Evolutionary conservation across 2,113 vertebrate genomes (phyloP).

Genomic region (Trematomus loennbergii): DNA sequence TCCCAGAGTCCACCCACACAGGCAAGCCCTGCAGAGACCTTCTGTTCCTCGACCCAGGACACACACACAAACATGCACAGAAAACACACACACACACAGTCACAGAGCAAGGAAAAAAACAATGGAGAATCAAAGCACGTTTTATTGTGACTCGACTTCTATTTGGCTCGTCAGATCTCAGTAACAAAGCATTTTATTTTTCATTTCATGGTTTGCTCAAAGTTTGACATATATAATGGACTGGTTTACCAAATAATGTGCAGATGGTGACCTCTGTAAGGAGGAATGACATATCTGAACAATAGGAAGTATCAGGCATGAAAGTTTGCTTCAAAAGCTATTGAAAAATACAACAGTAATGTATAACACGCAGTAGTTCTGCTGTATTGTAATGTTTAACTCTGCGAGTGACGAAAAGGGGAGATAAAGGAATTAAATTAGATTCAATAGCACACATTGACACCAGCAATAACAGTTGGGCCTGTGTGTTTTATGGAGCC

Average conservation of each 20-base stretch:
- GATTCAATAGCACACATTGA: conserved; percentile 54
- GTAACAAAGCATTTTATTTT: conserved; percentile 40
- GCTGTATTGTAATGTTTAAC: neutral
- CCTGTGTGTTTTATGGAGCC: conserved; percentile 75
- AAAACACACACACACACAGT: conserved; percentile 23
- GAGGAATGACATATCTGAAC: conserved; percentile 4
- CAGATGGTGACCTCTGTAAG: conserved; percentile 41
- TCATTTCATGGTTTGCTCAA: conserved; percentile 30
- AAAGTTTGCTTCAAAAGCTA: conserved; percentile 18
- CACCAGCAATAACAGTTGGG: conserved; percentile 73
- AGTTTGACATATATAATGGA: conserved; percentile 35
- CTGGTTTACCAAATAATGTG: conserved; percentile 37
- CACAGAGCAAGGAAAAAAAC: conserved; percentile 25
- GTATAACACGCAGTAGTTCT: conserved; percentile 12
- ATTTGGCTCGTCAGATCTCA: neutral
- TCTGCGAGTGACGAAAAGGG: conserved; percentile 37
- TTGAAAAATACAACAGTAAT: neutral
- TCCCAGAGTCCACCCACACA: conserved; percentile 87
- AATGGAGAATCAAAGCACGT: conserved; percentile 19
- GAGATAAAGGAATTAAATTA: conserved; percentile 52
- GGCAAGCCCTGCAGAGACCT: conserved; percentile 86
- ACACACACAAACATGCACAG: conserved; percentile 35
- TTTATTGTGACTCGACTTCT: conserved; percentile 40
- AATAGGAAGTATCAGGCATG: conserved; percentile 4
- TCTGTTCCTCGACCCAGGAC: conserved; percentile 83